Percentiles rank a stretch among this genome's conserved stretches.
These are phyloP conservation scores for Recurvirostra avosetta DNA, from an alignment of 2,113 vertebrate species.

Conservation along the genomic window DNA sequence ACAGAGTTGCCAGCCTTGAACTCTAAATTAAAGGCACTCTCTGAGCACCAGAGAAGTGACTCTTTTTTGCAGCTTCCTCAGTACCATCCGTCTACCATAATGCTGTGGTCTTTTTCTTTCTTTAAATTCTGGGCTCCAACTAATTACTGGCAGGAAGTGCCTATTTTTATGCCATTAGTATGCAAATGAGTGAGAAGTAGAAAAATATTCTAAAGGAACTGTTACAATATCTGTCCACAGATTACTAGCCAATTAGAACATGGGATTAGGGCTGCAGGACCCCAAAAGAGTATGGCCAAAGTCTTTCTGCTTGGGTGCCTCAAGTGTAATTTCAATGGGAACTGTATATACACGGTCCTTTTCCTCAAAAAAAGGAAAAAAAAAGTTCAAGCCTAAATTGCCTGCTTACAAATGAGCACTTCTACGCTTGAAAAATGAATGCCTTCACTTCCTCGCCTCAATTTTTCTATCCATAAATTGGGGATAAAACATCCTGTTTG, in stretches of 20 bases:
- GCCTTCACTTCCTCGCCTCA: conserved; percentile 28
- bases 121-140: conserved; percentile 67
- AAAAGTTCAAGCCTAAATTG: conserved; percentile 37
- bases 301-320: conserved; percentile 59
- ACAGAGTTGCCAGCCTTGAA: conserved; percentile 60
- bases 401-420: conserved; percentile 51
- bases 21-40: conserved; percentile 61
- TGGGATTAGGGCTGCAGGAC: conserved; percentile 49
- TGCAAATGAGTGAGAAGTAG: conserved; percentile 70
- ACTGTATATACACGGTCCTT: conserved; percentile 32
- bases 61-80: conserved; percentile 68
- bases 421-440: conserved; percentile 39
- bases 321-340: conserved; percentile 52
- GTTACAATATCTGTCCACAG: conserved; percentile 71
- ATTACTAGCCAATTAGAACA: conserved; percentile 70
- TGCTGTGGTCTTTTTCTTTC: conserved; percentile 66
- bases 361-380: not conserved
- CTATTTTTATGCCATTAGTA: conserved; percentile 73
- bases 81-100: conserved; percentile 69
- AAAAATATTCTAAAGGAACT: conserved; percentile 74
- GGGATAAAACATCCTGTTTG: conserved; percentile 36
- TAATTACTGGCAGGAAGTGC: conserved; percentile 74
- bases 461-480: conserved; percentile 39
- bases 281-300: conserved; percentile 57
- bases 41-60: conserved; percentile 51